Conservation (phyloP, 1,140 invertebrate species). For the Bombus polaris region DNA sequence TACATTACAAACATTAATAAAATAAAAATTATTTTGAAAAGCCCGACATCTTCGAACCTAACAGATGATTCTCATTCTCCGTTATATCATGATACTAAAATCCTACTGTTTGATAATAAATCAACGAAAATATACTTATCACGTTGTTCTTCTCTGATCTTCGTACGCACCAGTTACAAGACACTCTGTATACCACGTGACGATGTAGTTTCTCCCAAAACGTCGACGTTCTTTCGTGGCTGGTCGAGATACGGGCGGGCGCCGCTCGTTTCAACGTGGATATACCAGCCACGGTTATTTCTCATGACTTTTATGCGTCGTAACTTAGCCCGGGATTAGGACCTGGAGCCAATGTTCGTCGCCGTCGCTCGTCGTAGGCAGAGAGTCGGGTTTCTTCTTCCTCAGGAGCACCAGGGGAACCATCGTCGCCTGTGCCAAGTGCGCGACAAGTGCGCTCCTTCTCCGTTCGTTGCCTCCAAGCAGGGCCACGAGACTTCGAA, state of each 20-base stretch:
- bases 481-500: neutral
- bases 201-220: slow-evolving; percentile 27
- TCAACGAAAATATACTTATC: too few species aligned
- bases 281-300: slow-evolving; percentile 27
- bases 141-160: neutral
- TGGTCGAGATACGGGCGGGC: slow-evolving; percentile 22
- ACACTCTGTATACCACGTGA: slow-evolving; percentile 10
- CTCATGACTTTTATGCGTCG: slow-evolving; percentile 38
- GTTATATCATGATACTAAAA: too few species aligned
- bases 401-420: neutral
- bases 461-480: slow-evolving; percentile 1
- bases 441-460: slow-evolving; percentile 21
- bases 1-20: too few species aligned
- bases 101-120: too few species aligned
- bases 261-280: slow-evolving; percentile 19
- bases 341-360: neutral
- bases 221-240: neutral
- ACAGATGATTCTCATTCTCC: too few species aligned
- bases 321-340: slow-evolving; percentile 28
- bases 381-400: neutral
- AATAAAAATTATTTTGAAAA: too few species aligned
- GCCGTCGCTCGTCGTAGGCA: neutral
- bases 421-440: neutral
- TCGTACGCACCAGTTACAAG: neutral
- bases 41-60: too few species aligned